Conservation (phyloP, 35 echinoderm and acorn worm genomes). For the Diadema setosum region DNA sequence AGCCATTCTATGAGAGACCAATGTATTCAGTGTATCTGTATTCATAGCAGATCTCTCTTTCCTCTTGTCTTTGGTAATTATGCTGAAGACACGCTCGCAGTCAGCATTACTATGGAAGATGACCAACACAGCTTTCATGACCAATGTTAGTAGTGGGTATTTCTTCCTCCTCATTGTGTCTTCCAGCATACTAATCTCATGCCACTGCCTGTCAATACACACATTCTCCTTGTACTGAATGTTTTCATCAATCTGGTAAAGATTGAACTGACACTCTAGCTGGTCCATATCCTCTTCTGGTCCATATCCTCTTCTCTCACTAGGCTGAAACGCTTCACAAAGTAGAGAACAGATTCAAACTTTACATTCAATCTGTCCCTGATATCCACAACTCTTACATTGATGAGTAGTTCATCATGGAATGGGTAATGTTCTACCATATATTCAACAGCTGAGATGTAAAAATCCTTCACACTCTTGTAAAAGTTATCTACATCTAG, state of each 20-base stretch:
- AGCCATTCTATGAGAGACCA: neutral
- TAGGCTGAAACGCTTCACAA: neutral
- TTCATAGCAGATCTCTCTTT: neutral
- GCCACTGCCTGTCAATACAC: neutral
- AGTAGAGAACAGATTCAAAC: neutral
- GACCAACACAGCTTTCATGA: neutral
- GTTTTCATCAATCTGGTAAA: neutral
- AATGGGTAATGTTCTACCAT: neutral
- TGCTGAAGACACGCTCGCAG: neutral
- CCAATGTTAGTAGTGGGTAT: neutral
- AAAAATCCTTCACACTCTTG: neutral
- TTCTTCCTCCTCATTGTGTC: neutral
- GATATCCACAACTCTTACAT: neutral
- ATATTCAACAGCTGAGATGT: neutral
- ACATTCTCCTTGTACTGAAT: neutral
- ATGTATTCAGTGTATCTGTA: neutral
- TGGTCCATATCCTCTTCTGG: neutral
- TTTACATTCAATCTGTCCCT: neutral
- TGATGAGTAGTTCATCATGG: neutral
- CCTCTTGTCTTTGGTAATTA: neutral
- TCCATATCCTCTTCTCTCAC: neutral
- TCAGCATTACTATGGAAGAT: slow-evolving; percentile 19
- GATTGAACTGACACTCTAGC: neutral
- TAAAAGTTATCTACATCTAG: neutral
- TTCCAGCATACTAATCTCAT: neutral